Conservation (phyloP, 2,797 vertebrate species). For the Peromyscus melanophrys region DNA sequence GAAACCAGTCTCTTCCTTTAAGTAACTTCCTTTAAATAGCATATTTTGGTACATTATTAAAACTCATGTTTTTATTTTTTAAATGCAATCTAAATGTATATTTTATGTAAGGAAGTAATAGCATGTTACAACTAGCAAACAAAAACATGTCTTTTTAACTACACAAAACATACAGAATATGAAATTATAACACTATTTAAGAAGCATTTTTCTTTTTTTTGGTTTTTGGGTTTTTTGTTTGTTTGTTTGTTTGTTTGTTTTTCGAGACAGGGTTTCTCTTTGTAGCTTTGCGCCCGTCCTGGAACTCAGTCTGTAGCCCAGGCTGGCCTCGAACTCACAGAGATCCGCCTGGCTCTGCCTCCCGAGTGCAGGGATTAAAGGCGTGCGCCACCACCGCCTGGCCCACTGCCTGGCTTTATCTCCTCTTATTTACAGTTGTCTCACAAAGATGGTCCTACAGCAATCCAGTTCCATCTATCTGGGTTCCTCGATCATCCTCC, state of each 20-base stretch:
- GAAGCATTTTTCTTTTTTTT: background rate
- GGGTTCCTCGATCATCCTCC: background rate
- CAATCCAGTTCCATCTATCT: background rate
- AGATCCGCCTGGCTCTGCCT: too few species aligned
- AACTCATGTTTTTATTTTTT: slow-evolving; percentile 49
- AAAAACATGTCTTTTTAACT: slow-evolving; percentile 45
- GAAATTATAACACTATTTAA: slow-evolving; percentile 71
- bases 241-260: too few species aligned
- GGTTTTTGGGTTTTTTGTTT: too few species aligned
- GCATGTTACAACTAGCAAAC: background rate
- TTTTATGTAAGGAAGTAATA: slow-evolving; percentile 15
- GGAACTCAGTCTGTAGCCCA: too few species aligned
- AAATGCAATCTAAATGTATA: slow-evolving; percentile 37
- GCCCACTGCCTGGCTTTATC: background rate
- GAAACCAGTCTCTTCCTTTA: slow-evolving; percentile 43
- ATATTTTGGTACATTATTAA: background rate
- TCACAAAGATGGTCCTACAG: background rate
- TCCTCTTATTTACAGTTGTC: background rate
- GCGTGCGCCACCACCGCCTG: too few species aligned
- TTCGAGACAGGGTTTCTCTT: too few species aligned
- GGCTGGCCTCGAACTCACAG: too few species aligned
- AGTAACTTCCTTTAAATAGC: slow-evolving; percentile 62
- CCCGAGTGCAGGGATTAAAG: too few species aligned
- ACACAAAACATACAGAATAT: slow-evolving; percentile 67
- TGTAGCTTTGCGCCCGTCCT: too few species aligned